Base-by-base conservation (phyloP, 2,113 vertebrate genomes). In the Lagenorhynchus albirostris region DNA sequence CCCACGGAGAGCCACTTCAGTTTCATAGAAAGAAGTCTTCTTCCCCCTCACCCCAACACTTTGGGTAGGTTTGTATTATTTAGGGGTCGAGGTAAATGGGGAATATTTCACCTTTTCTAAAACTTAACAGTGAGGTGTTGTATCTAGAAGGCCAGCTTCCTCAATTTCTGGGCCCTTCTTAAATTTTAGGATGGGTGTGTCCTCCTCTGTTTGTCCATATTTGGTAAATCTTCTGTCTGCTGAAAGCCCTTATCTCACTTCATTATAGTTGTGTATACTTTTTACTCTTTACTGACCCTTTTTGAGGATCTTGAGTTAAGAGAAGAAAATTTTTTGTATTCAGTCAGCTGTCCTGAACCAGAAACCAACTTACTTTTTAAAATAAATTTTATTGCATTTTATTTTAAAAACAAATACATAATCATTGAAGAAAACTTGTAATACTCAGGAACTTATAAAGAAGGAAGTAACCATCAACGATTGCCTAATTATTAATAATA, bases 241-340 rank as follows among this genome's bases (percentile, higher is more conserved):
- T 41, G 6, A 89, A 83, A 88, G 6, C 8, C 8, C 2, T 76
- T 71, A 10, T 85, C 25, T 25, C 15, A 83, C 33, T 63, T 65
- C 74, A 47, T 18, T 68, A 25, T 33, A 47, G 23, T 67, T 11
- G 58, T 50, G 67, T 33, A 73, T 14, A 29, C 21, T 44, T 31
- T 65, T 77, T 90, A 67, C 6, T 73, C 0, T 83, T 91, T 47
- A 60, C 74, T 94, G 26, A 68, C 15, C 2, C 8, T 94, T 91
- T 55, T 38, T 65, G 21, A 29, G 3, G 0, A 80, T n/a, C 36
- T 36, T 71, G 73, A 68, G 3, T 2, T 88, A 62, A 94, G 36
- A 87, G 10, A 87, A 81, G 18, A 77, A 79, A 96, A 74, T 21
- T 74, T 26, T 25, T 63, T 83, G 18, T 23, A 29, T 94, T 92